Base-by-base conservation (phyloP, 2,888 invertebrate species). In the Epistrophe eligans region DNA sequence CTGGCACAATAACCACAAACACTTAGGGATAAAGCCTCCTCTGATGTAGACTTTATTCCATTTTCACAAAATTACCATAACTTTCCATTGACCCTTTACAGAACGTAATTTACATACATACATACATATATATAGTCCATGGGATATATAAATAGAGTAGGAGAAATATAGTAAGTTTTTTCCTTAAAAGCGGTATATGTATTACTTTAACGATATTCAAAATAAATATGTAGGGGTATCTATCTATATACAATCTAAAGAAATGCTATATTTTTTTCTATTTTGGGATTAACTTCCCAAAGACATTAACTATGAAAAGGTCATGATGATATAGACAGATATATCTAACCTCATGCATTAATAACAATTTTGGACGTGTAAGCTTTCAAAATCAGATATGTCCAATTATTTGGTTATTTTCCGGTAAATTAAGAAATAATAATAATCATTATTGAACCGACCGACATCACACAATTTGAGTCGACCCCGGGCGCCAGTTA, bases 31-130 rank as follows among this genome's bases (percentile, higher is more conserved):
- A 62, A 62, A 43, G 24, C 19, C 19, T 43, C 19, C 19, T 43
- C 40, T 43, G 13, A 11, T 13, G 4, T 9, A 60, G 35, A 43
- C 24, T 43, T 15, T 62, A 40, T 40, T 40, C 40, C 62, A 24
- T 43, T 62, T 43, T 28, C 62, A 58, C 43, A 24, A 62, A 62
- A 62, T 62, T 62, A 62, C 62, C 62, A 62, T 62, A 62, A 43
- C 43, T 43, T 43, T n/a, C 17, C 24, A 43, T 62, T 15, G 43
- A 62, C 62, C 62, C 40, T 15, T 62, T 62, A 24, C 24, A 19
- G 24, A 43, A 32, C 11, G 11, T 0, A 58, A 35, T 32, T 32
- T 43, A 43, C 0, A 6, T n/a, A 35, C 0, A 7, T 5, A 40
- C 0, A 15, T n/a, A n/a, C n/a, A 3, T 24, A 24, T 24, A 24